These are phyloP conservation scores for Halocaridina rubra DNA, from an alignment of 2,888 invertebrate species.

Conservation along the genomic window DNA sequence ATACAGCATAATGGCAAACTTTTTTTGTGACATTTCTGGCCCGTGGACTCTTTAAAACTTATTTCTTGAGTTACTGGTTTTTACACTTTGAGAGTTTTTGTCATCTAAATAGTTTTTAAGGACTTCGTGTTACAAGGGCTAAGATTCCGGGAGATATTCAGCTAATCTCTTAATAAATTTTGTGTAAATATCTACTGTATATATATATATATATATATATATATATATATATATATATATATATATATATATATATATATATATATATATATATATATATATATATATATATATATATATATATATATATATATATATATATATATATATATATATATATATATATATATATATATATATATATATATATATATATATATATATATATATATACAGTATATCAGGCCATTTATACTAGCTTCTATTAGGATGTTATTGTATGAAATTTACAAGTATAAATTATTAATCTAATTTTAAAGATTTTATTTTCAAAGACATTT, in stretches of 20 bases:
- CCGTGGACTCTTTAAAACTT: too few species aligned
- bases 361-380: conserved; percentile 21
- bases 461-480: neutral
- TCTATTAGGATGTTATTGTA: neutral
- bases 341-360: conserved; percentile 18
- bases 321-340: conserved; percentile 22
- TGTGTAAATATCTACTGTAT: too few species aligned
- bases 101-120: too few species aligned
- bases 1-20: too few species aligned
- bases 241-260: neutral
- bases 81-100: too few species aligned
- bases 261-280: neutral
- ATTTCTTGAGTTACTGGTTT: too few species aligned
- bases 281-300: neutral
- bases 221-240: neutral
- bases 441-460: neutral
- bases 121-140: too few species aligned
- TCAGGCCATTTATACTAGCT: neutral
- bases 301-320: neutral
- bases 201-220: too few species aligned
- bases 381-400: conserved; percentile 5
- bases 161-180: too few species aligned
- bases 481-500: neutral
- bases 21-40: too few species aligned
- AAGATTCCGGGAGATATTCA: too few species aligned